Evolutionary conservation across 1,140 invertebrate genomes (phyloP).

Genomic region (Heliconius nattereri): DNA sequence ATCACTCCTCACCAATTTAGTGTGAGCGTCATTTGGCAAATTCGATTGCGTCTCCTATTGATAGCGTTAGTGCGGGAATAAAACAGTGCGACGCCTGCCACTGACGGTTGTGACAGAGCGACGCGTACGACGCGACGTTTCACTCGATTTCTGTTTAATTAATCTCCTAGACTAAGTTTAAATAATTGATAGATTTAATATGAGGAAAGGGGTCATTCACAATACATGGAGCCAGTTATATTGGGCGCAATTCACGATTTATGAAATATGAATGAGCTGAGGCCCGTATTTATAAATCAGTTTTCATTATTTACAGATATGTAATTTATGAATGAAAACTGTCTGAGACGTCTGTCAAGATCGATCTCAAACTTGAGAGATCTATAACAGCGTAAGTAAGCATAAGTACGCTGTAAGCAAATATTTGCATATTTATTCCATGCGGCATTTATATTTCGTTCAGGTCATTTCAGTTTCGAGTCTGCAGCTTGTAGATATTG

Average conservation of each 20-base stretch:
- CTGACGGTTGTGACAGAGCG: slow-evolving; percentile 68
- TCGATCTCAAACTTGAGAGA: too few relatives aligned
- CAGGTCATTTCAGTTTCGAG: too few relatives aligned
- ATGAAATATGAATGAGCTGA: slow-evolving; percentile 26
- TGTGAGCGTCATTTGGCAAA: slow-evolving; percentile 78
- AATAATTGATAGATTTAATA: slow-evolving; percentile 62
- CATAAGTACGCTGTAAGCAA: too few relatives aligned
- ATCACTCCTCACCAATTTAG: slow-evolving; percentile 78
- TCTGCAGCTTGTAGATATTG: too few relatives aligned
- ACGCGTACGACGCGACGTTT: slow-evolving; percentile 42
- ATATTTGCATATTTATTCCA: neutral
- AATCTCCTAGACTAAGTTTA: slow-evolving; percentile 74
- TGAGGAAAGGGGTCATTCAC: slow-evolving; percentile 40
- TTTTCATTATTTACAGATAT: too few relatives aligned
- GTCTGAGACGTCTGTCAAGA: too few relatives aligned
- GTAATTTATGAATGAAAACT: too few relatives aligned
- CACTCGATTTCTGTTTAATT: slow-evolving; percentile 60
- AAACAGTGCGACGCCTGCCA: slow-evolving; percentile 69
- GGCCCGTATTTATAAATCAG: too few relatives aligned
- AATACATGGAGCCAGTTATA: slow-evolving; percentile 55
- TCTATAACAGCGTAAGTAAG: too few relatives aligned
- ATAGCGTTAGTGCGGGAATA: slow-evolving; percentile 66
- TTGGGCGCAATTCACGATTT: slow-evolving; percentile 54
- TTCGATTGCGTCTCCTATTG: slow-evolving; percentile 72
- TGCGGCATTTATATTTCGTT: neutral